Evolutionary conservation across 2,888 invertebrate species (phyloP), one percentile per base, ranked within the genome.

Genomic region (Lagria hirta): DNA sequence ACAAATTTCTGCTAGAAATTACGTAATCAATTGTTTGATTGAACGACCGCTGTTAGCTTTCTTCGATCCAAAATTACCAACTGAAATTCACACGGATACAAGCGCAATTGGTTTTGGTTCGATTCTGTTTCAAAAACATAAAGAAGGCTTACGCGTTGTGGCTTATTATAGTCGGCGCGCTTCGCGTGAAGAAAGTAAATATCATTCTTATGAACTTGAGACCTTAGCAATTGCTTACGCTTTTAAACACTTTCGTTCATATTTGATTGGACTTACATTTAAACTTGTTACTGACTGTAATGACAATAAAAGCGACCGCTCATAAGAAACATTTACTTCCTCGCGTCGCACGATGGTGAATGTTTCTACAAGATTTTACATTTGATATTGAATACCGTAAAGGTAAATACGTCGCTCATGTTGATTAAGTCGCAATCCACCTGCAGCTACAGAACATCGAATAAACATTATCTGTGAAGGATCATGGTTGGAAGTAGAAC

Each of bases 311-410:
- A 16, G 43, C 5, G 48, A 23, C 10, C 16, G 48, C 54, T 17
- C 37, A 17, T 1, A 63, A 66, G 29, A 53, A 57, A 8, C 60
- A 64, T n/a, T 26, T 66, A 0, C 8, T 58, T 0, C 60, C 63
- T 1, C 34, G 62, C 1, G 55, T 62, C 0, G 60, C 58, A 0
- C 34, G 65, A 0, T 65, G 64, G 62, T 64, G 64, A 61, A 27
- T 57, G 1, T n/a, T n/a, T 8, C 8, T 62, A 4, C 61, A 60
- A 28, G 54, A 59, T 22, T 57, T 55, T 28, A 42, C 47, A 26
- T 52, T 44, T 35, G 35, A 46, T n/a, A 44, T 57, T 8, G 43
- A 27, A 1, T 54, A 56, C 18, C 35, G 48, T 3, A 48, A 48
- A 16, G 48, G 51, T n/a, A 32, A 15, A 13, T 17, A n/a, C 7